Evolutionary conservation across 1,140 invertebrate species (phyloP).

Genomic region (Drosophila mojavensis): DNA sequence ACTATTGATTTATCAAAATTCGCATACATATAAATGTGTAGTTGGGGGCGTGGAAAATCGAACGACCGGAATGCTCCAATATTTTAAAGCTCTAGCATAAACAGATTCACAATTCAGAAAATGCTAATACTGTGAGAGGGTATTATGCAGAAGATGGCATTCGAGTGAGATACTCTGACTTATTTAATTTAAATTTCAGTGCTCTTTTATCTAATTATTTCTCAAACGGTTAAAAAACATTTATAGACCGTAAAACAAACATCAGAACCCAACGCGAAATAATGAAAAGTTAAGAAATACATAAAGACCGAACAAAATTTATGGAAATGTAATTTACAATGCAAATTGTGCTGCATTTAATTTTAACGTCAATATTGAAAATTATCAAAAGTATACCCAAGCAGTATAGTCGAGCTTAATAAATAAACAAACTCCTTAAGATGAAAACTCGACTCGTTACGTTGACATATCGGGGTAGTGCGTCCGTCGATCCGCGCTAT

Average conservation of each 20-base stretch:
- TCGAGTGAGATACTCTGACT: too few species aligned
- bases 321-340: constrained; percentile 35
- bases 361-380: constrained; percentile 28
- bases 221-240: constrained; percentile 55
- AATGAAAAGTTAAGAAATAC: constrained; percentile 30
- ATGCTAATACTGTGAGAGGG: too few species aligned
- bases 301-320: constrained; percentile 1
- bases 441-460: constrained; percentile 89
- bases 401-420: constrained; percentile 4
- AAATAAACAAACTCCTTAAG: constrained; percentile 28
- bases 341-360: constrained; percentile 25
- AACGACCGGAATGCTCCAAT: too few species aligned
- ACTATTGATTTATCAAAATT: too few species aligned
- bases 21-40: too few species aligned
- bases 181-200: constrained; percentile 66
- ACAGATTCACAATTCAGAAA: too few species aligned
- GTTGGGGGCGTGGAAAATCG: too few species aligned
- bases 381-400: neutral
- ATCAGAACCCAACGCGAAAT: neutral
- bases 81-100: too few species aligned
- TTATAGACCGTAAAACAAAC: constrained; percentile 19
- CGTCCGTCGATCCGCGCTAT: constrained; percentile 89
- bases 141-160: too few species aligned
- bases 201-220: constrained; percentile 19
- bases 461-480: constrained; percentile 89